Conservation (phyloP, 2,888 invertebrate species). For the Diarsia brunnea region DNA sequence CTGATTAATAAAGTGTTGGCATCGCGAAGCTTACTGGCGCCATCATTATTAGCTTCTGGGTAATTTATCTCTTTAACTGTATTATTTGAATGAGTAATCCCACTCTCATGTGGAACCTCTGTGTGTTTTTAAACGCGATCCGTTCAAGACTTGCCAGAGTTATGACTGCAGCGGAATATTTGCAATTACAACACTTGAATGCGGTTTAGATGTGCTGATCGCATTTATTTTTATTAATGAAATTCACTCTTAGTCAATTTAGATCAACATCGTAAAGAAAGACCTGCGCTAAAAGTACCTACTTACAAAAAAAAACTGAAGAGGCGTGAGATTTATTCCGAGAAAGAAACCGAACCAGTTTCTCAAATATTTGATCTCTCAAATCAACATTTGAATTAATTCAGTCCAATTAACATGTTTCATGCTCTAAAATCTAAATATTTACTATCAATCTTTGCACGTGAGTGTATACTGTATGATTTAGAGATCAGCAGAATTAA, state of each 20-base stretch:
- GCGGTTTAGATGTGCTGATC: neutral
- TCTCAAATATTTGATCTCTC: constrained; percentile 34
- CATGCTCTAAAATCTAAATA: constrained; percentile 42
- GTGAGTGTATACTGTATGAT: constrained; percentile 16
- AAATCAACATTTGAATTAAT: constrained; percentile 43
- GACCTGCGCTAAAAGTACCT: neutral
- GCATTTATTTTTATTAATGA: neutral
- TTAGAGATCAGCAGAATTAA: neutral
- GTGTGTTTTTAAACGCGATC: neutral
- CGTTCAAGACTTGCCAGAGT: neutral
- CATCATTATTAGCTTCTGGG: constrained; percentile 17
- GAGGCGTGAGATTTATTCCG: constrained; percentile 33
- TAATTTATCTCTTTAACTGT: neutral
- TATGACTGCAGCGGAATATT: neutral
- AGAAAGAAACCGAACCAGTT: constrained; percentile 44
- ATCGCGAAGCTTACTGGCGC: constrained; percentile 1
- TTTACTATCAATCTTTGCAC: constrained; percentile 27
- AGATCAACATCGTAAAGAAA: constrained; percentile 22
- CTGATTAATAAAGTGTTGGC: constrained; percentile 34
- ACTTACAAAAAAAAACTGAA: constrained; percentile 13
- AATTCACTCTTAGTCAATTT: neutral
- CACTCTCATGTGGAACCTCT: neutral
- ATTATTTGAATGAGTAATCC: neutral
- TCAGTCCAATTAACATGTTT: constrained; percentile 40
- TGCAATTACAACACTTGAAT: neutral